Evolutionary conservation across 2,888 invertebrate genomes (phyloP), one percentile per base, ranked within the genome.

Genomic region (Acleris holmiana): DNA sequence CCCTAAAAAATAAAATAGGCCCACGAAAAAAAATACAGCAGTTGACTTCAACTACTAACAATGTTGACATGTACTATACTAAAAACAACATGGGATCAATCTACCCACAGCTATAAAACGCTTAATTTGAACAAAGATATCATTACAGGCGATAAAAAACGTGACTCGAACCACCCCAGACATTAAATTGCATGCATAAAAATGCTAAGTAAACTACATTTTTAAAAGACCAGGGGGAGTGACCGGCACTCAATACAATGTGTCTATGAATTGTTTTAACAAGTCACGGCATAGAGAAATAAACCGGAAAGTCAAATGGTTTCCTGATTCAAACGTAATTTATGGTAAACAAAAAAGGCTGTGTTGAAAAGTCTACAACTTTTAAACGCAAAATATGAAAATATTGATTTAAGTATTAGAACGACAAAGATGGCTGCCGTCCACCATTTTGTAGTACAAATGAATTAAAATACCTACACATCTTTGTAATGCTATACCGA

Each of bases 81-180:
- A 54, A 17, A 35, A n/a, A 18, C 6, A 50, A 44, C 65, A 44
- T 46, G 65, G 60, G 48, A 60, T 50, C 49, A 49, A 46, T 25
- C 29, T 29, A 57, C 48, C 44, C 48, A 17, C 8, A 19, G 49
- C 46, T 17, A 55, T 65, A 60, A 60, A 65, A 65, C 65, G 65
- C 60, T 65, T 65, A 65, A 65, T 60, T 60, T 55, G 29, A 60
- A 60, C 59, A 65, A 59, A 55, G 65, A 55, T 65, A 65, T 65
- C 60, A 65, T 60, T 65, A 65, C 17, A 46, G 60, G 55, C 55
- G 55, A 60, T 65, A 65, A 65, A 64, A 63, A 59, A 59, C 8
- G 17, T 44, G 21, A 40, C 55, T 41, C 55, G 13, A 49, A 55
- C 54, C 60, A 60, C 65, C 59, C 65, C 17, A 8, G 47, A 64